Conservation (phyloP, 2,797 vertebrate species). For the Mormyrus proboscirostris region DNA sequence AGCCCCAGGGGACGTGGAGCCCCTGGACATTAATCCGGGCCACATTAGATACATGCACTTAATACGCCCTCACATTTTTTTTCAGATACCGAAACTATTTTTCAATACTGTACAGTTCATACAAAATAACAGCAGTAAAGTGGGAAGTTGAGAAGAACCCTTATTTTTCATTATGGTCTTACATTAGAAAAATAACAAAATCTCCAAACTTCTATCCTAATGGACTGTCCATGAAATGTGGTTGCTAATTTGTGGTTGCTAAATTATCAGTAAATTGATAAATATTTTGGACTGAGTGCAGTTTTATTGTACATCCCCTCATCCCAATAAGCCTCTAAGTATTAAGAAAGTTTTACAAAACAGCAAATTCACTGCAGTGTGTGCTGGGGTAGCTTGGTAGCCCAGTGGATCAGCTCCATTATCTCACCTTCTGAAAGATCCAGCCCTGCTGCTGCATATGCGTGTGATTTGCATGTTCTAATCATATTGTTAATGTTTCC, state of each 20-base stretch:
- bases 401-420: not conserved
- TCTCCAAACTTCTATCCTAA: not conserved
- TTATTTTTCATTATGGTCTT: not conserved
- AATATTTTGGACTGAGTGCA: not conserved
- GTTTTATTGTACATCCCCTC: not conserved
- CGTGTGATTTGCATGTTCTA: not conserved
- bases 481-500: not conserved
- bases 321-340: not conserved
- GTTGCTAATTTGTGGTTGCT: not conserved
- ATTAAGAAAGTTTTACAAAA: not conserved
- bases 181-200: not conserved
- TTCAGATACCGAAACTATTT: not conserved
- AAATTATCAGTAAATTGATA: not conserved
- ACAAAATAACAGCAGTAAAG: not conserved
- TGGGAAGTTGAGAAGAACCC: not conserved
- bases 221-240: not conserved
- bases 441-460: not conserved
- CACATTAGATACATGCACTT: not conserved
- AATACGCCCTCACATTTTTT: not conserved
- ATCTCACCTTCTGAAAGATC: not conserved
- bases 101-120: not conserved
- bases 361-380: not conserved
- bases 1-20: not conserved
- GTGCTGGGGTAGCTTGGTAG: not conserved
- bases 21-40: not conserved